Evolutionary conservation across 2,113 vertebrate species (phyloP), one percentile per base, ranked within the genome.

Genomic region (Gnathochromis pfefferi): DNA sequence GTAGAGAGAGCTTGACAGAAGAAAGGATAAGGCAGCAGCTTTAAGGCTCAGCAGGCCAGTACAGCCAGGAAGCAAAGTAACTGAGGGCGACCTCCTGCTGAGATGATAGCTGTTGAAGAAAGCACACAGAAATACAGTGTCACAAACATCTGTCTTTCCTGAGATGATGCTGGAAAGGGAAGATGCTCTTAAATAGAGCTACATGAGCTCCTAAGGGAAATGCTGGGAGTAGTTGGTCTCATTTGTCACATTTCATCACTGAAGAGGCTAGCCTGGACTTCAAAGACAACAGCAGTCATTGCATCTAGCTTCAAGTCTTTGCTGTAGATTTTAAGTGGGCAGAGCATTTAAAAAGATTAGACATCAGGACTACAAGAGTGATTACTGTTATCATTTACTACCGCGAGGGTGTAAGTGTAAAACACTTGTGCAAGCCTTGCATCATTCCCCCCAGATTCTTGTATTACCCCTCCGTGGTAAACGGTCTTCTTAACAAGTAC

Each of bases 241-340:
- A 26, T 88, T 93, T 91, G 90, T 87, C 70, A 70, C 47, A 78
- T 23, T 75, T 82, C 65, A 81, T 93, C 82, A 81, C 42, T 81
- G 70, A 90, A 81, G 83, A 90, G 49, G 68, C 8, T 38, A 58
- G 79, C 75, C 81, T 79, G 38, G 38, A 49, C 87, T 85, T 92
- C 92, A 92, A 85, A 91, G 57, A 80, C 86, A n/a, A 16, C 10
- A 16, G n/a, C 84, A 85, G 60, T 80, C 65, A 35, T 47, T 58
- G 80, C 68, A 54, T 80, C 81, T 83, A 63, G 23, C 83, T 82
- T 82, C 26, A 45, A 57, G 65, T 78, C 83, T 53, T 42, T 35
- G 51, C 57, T 85, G 83, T 83, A 85, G 86, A 92, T 83, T 87
- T 84, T 42, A 86, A 87, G 28, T 65, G 70, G 55, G 47, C 51